These are phyloP conservation scores for Drosophila gaucha DNA, from an alignment of 2,888 invertebrate genomes.

Conservation along the genomic window DNA sequence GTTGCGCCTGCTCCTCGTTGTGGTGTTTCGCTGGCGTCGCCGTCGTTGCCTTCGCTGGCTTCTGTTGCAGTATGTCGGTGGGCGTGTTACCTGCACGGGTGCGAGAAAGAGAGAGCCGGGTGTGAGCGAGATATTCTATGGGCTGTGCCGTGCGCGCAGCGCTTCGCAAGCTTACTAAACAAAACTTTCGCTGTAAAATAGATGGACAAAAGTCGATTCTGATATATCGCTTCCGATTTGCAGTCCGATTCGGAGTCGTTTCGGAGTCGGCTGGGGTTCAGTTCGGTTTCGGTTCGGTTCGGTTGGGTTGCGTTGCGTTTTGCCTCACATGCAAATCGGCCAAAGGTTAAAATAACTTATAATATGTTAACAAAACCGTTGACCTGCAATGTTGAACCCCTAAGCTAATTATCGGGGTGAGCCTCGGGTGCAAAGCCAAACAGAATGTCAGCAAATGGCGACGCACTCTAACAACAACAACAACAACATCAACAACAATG, in stretches of 20 bases:
- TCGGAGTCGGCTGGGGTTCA: background rate
- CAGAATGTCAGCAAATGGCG: constrained; percentile 21
- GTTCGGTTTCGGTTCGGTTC: constrained; percentile 13
- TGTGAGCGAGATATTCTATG: constrained; percentile 5
- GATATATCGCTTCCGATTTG: constrained; percentile 9
- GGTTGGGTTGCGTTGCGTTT: no score
- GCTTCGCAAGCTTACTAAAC: constrained; percentile 41
- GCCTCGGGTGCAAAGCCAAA: constrained; percentile 47
- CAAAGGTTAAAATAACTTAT: constrained; percentile 80
- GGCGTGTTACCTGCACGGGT: constrained; percentile 76
- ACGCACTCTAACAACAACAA: constrained; percentile 20
- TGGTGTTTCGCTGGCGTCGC: constrained; percentile 65
- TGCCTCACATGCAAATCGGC: constrained; percentile 68
- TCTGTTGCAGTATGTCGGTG: constrained; percentile 78
- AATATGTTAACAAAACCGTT: constrained; percentile 79
- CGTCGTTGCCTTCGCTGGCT: constrained; percentile 76
- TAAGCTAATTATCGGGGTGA: constrained; percentile 80
- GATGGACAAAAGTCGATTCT: constrained; percentile 4
- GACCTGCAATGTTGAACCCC: constrained; percentile 81
- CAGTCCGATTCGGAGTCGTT: constrained; percentile 21
- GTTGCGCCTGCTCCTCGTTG: constrained; percentile 58
- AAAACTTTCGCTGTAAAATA: constrained; percentile 30
- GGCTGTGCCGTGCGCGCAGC: constrained; percentile 26
- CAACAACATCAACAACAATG: constrained; percentile 6
- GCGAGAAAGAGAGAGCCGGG: constrained; percentile 8